phyloP scores from a whole-genome alignment of 92 coral and sea anemone genomes.

The Paramuricea clavata region DNA sequence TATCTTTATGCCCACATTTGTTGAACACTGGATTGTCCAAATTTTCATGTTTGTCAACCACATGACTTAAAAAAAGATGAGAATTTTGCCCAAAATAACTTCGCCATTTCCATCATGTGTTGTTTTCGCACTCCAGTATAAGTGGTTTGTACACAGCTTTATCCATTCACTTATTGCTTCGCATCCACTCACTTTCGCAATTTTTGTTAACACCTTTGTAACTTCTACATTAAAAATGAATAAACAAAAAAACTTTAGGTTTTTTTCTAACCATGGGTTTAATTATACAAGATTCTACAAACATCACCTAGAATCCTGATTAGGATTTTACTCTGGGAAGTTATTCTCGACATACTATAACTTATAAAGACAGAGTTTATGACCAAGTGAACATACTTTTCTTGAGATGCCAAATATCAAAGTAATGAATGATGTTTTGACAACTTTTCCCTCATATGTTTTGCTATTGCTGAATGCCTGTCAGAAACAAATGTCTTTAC shows the following conservation, averaged over 20 bases:
- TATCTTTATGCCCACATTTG: constrained; percentile 12
- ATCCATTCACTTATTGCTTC: neutral
- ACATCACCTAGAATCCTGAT: neutral
- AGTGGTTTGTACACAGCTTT: neutral
- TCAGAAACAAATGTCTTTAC: constrained; percentile 64
- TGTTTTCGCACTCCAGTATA: constrained; percentile 3
- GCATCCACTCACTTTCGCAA: neutral
- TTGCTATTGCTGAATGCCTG: constrained; percentile 63
- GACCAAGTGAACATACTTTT: constrained; percentile 36
- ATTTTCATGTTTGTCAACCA: constrained; percentile 9
- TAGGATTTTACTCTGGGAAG: neutral
- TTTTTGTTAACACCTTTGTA: neutral
- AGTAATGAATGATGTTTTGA: constrained; percentile 59
- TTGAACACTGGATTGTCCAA: constrained; percentile 1
- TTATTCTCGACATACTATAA: neutral
- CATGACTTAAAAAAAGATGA: constrained; percentile 21
- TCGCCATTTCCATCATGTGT: constrained; percentile 7
- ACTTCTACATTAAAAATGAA: neutral
- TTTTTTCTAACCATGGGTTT: no score
- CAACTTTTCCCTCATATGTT: constrained; percentile 68
- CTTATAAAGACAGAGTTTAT: constrained; percentile 19
- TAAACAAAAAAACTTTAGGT: no score
- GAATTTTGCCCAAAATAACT: constrained; percentile 33
- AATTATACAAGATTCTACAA: neutral
- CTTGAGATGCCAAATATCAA: constrained; percentile 74